A percentile compares a stretch with the other conserved stretches of the same genome.
Conservation (phyloP, 1,140 invertebrate species). For the Conus betulinus region DNA sequence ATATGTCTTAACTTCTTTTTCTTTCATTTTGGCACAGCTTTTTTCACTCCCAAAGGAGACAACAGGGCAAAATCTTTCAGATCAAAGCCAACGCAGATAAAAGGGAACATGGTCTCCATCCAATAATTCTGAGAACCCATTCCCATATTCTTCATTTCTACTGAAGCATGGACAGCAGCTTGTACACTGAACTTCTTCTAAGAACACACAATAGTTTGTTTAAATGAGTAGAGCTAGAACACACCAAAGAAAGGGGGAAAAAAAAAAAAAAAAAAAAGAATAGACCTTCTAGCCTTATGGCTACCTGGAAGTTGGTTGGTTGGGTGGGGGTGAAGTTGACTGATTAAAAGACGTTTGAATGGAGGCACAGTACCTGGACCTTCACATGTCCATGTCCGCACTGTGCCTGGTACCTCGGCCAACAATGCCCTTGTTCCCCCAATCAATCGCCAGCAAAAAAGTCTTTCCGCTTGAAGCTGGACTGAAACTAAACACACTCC, state of each 20-base stretch:
- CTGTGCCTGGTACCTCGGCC: background rate
- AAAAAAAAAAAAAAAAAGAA: constrained; percentile 1
- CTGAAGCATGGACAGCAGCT: constrained; percentile 16
- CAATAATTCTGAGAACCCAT: no score
- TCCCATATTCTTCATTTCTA: background rate
- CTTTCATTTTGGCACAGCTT: no score
- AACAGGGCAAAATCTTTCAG: no score
- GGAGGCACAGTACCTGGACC: constrained; percentile 32
- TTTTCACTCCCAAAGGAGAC: no score
- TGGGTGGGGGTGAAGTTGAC: background rate
- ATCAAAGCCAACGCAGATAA: no score
- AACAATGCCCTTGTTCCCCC: background rate
- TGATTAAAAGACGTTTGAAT: background rate
- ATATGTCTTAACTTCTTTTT: no score
- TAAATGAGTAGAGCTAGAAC: background rate
- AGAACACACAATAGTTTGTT: background rate
- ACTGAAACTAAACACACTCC: constrained; percentile 39
- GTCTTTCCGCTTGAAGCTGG: background rate
- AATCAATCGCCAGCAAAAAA: constrained; percentile 4
- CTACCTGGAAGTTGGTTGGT: background rate
- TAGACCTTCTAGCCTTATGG: background rate
- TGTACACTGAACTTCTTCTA: constrained; percentile 20
- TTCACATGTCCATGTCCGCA: constrained; percentile 20
- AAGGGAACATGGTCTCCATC: no score
- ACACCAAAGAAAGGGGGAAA: background rate